Conservation (phyloP, 2,113 vertebrate species). For the Opisthocomus hoazin region DNA sequence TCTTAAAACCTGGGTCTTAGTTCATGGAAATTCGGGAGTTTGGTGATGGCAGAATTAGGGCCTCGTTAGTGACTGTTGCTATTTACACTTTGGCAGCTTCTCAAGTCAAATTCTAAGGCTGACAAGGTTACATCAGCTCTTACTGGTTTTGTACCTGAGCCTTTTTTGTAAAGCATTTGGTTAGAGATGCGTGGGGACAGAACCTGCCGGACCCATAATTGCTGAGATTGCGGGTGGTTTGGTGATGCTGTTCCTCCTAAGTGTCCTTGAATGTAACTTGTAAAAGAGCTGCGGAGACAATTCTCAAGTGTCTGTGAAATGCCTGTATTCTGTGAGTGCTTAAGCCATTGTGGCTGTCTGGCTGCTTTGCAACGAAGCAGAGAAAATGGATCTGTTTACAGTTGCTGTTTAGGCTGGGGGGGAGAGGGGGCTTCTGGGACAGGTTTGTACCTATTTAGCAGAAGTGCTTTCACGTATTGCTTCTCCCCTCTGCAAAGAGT, state of each 20-base stretch:
- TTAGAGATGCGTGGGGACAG: not conserved
- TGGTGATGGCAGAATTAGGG: constrained; percentile 17
- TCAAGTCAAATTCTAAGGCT: not conserved
- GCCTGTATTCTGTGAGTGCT: not conserved
- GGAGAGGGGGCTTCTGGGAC: not conserved
- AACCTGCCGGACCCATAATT: not conserved
- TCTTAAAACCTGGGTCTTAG: not conserved
- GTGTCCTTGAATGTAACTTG: constrained; percentile 37
- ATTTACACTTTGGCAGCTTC: constrained; percentile 23
- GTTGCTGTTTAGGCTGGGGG: not conserved
- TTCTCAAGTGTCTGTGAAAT: not conserved
- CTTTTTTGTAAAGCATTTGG: not conserved
- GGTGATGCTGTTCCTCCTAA: not conserved
- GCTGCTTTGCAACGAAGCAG: not conserved
- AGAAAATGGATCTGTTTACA: not conserved
- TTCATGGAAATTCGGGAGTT: constrained; percentile 20
- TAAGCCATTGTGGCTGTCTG: not conserved
- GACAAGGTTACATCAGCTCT: not conserved
- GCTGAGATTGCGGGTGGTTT: not conserved
- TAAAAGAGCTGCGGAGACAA: not conserved
- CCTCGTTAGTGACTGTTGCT: constrained; percentile 36
- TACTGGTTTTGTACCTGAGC: not conserved
- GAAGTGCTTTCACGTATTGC: not conserved
- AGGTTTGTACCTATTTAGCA: not conserved
- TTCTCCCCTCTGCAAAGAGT: not conserved